A percentile compares a stretch with the other conserved stretches of the same genome.
Evolutionary conservation across 2,113 vertebrate species (phyloP).

Genomic region (Mustelus asterias): DNA sequence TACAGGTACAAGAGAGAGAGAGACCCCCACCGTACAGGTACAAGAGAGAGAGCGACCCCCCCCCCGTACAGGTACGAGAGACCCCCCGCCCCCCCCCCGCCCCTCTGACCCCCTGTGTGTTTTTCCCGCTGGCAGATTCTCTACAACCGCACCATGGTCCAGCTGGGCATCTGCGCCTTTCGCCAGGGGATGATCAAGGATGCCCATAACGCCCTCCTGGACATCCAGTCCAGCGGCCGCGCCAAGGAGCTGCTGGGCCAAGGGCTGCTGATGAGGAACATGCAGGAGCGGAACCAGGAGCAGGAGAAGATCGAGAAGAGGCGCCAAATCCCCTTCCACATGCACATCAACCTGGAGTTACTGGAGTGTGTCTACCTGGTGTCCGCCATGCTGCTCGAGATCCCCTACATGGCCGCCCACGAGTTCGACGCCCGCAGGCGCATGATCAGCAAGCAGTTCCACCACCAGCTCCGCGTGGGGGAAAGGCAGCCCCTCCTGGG

Average conservation of each 20-base stretch:
- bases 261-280: conserved; percentile 81
- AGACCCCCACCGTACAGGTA: no score
- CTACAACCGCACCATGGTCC: conserved; percentile 90
- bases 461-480: conserved; percentile 83
- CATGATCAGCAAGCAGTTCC: conserved; percentile 95
- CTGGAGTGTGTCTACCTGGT: conserved; percentile 87
- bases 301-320: conserved; percentile 89
- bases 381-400: conserved; percentile 84
- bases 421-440: conserved; percentile 80
- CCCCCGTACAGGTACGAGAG: no score
- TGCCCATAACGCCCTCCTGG: conserved; percentile 80
- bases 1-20: no score
- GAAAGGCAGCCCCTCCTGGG: conserved; percentile 82
- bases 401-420: conserved; percentile 86
- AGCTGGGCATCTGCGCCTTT: conserved; percentile 87
- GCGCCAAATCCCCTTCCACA: conserved; percentile 80
- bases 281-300: conserved; percentile 86
- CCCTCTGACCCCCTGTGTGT: no score
- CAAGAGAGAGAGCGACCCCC: no score
- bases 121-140: conserved; percentile 64
- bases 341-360: conserved; percentile 88
- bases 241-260: conserved; percentile 89
- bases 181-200: conserved; percentile 88
- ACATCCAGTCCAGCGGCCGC: conserved; percentile 83
- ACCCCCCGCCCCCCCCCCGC: no score